A percentile compares a stretch with the other conserved stretches of the same genome.
These are phyloP conservation scores for Mus pahari DNA, from an alignment of 2,113 vertebrate species.

Conservation along the genomic window DNA sequence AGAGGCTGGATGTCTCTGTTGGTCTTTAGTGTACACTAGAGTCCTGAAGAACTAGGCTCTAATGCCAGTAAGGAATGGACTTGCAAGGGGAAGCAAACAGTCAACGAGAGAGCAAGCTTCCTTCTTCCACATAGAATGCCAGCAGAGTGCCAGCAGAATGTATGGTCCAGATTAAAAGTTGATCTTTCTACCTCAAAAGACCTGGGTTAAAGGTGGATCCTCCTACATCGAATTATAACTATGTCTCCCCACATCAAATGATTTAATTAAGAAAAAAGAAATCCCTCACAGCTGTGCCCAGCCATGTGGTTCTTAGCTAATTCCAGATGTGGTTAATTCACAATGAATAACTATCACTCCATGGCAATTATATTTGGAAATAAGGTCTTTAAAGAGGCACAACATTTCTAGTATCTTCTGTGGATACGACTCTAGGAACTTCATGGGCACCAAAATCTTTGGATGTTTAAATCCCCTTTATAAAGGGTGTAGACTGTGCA, in stretches of 20 bases:
- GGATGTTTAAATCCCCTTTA: background rate
- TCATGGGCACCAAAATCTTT: background rate
- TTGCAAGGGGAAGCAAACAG: background rate
- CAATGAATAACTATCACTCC: background rate
- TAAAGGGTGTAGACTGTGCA: background rate
- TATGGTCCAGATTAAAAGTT: background rate
- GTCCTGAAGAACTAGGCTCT: background rate
- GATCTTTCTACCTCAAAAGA: background rate
- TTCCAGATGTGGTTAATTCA: background rate
- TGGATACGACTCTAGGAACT: background rate
- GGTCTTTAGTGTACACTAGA: background rate
- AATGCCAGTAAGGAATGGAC: background rate
- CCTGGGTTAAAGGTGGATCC: background rate
- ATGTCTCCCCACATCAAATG: background rate
- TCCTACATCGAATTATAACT: background rate
- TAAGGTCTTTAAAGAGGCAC: background rate
- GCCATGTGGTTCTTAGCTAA: background rate
- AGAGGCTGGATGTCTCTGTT: background rate
- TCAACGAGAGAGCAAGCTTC: background rate
- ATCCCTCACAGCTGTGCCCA: background rate
- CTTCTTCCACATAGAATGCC: background rate
- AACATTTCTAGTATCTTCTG: background rate
- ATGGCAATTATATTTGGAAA: background rate
- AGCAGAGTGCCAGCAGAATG: background rate
- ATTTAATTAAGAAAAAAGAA: background rate